These are phyloP conservation scores for Spodoptera exigua DNA, from an alignment of 2,888 invertebrate species.

Conservation along the genomic window DNA sequence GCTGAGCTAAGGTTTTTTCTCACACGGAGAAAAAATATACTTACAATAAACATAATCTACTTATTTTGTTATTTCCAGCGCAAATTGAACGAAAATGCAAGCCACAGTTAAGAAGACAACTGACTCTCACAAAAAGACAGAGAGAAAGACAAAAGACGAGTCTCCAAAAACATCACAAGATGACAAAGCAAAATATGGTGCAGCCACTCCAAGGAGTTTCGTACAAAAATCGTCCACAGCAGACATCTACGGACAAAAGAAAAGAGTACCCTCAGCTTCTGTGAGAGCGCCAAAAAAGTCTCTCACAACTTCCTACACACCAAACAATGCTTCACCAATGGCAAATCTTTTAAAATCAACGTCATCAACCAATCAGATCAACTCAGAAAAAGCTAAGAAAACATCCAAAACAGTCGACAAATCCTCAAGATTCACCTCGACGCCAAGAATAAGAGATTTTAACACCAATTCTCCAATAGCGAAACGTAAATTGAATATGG, in stretches of 20 bases:
- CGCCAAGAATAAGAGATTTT: constrained; percentile 51
- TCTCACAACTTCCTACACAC: constrained; percentile 48
- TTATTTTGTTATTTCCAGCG: constrained; percentile 22
- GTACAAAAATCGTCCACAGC: constrained; percentile 72
- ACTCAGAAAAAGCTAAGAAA: constrained; percentile 52
- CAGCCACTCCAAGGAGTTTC: constrained; percentile 74
- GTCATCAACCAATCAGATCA: constrained; percentile 68
- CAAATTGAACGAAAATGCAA: constrained; percentile 61
- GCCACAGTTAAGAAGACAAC: constrained; percentile 61
- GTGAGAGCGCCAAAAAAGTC: constrained; percentile 72
- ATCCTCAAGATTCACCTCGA: constrained; percentile 46
- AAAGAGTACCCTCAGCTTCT: constrained; percentile 55
- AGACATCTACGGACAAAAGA: constrained; percentile 79
- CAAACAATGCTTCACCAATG: constrained; percentile 72
- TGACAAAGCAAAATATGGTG: constrained; percentile 70
- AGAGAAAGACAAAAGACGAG: constrained; percentile 66
- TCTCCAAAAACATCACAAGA: constrained; percentile 61
- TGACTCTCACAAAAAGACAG: constrained; percentile 50
- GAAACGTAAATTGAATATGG: constrained; percentile 66
- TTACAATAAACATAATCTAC: neutral
- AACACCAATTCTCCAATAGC: constrained; percentile 78
- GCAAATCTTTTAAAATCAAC: constrained; percentile 75
- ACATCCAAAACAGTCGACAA: constrained; percentile 53
- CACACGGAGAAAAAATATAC: neutral
- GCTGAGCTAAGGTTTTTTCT: too few species aligned